Base-by-base conservation (phyloP, 1,140 invertebrate species). In the Drosophila orena region DNA sequence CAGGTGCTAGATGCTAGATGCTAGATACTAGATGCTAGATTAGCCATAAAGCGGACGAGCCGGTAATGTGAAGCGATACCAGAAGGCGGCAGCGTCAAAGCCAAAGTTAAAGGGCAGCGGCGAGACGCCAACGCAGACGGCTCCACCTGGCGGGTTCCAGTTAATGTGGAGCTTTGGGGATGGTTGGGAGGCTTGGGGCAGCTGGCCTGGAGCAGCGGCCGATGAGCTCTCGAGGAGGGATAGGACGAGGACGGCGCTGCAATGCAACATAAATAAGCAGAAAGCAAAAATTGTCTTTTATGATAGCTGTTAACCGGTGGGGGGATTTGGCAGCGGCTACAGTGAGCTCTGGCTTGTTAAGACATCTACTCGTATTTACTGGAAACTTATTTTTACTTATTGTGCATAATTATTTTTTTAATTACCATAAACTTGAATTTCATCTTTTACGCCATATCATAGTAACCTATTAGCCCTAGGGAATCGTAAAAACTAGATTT, bases 231-330 rank as follows among this genome's bases (percentile, higher is more conserved):
- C 47, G n/a, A 35, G 24, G 47, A 57, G 52, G 22, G 37, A 15
- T 38, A 15, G 38, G n/a, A 52, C 6, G 35, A 30, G 49, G 37
- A 35, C 34, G 42, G 22, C n/a, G 58, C 61, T 85, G 81, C 81
- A 81, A 62, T 77, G 81, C 83, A 73, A 81, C 81, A 88, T 88
- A 88, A 86, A 86, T 81, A 88, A 81, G 81, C 81, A 78, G 56
- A 77, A 65, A 75, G 61, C 81, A 86, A 86, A 86, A 86, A 88
- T 76, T 88, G 83, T 88, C 81, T 86, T 86, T 86, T 79, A 88
- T 81, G 75, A 83, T 79, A 70, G 68, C 65, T 57, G 62, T 68
- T 69, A 47, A 50, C 27, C n/a, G 42, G 5, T 15, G 61, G 22
- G 64, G 37, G 52, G 37, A 24, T 15, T 20, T 72, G 12, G 8